Conservation (phyloP, 2,113 vertebrate species). For the Benitochromis conjunctus region DNA sequence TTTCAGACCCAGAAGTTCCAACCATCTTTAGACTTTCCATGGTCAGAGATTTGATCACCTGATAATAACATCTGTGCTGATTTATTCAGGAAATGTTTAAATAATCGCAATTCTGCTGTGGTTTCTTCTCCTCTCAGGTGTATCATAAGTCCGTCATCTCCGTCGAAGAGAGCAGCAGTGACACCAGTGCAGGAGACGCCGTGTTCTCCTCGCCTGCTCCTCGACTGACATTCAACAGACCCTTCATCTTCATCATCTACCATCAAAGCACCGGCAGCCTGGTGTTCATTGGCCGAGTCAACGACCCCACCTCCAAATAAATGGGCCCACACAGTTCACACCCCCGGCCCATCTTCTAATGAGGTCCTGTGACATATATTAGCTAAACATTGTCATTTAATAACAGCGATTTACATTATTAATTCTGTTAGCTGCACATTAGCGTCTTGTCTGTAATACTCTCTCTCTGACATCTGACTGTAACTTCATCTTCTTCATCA, state of each 20-base stretch:
- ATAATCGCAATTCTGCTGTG: neutral
- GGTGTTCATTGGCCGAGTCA: constrained; percentile 83
- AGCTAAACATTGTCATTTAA: neutral
- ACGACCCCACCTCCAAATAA: constrained; percentile 74
- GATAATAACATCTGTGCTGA: neutral
- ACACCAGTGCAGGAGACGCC: constrained; percentile 46
- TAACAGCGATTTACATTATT: neutral
- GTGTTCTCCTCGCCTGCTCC: constrained; percentile 71
- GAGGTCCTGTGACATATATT: neutral
- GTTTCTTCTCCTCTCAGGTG: constrained; percentile 62
- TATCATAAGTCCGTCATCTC: constrained; percentile 76
- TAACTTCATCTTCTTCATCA: neutral
- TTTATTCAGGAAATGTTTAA: neutral
- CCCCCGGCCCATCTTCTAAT: neutral
- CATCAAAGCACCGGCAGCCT: constrained; percentile 75
- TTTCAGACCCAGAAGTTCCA: neutral
- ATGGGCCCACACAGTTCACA: neutral
- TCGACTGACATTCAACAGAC: constrained; percentile 77
- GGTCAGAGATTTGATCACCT: neutral
- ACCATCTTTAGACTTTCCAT: neutral
- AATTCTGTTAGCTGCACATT: neutral
- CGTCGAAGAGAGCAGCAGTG: constrained; percentile 74
- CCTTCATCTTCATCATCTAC: constrained; percentile 85
- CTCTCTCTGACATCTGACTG: neutral
- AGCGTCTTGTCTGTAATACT: neutral